Evolutionary conservation across 1,140 invertebrate species (phyloP), one percentile per base, ranked within the genome.

Genomic region (Heliconius eleuchia): DNA sequence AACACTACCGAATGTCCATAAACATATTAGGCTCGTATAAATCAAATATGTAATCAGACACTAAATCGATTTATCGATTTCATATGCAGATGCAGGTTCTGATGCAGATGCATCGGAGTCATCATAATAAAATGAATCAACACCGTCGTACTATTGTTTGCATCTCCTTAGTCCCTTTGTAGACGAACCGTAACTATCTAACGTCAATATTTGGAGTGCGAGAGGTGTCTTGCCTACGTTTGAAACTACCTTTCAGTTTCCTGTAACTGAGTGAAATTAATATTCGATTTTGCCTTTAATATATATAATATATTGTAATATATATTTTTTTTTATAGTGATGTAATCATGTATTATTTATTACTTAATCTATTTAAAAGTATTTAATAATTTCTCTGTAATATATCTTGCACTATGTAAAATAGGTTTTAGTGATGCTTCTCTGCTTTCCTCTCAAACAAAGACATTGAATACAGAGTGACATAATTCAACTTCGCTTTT

Each of bases 51-150:
- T 66, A 66, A 66, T 30, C 60, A 66, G 27, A 66, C 60, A 79
- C 57, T 34, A 30, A 74, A 55, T 76, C 71, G 71, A 57, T 55
- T 77, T 52, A 72, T 72, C 76, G 70, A 77, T 66, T 66, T 23
- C 60, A 66, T 23, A 57, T 57, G 55, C 7, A 23, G 19, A 11
- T 57, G 55, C n/a, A 23, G 3, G 8, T 5, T n/a, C 55, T 8
- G 55, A 77, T 71, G 50, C 70, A 57, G 70, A 77, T 57, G 70
- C 76, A 77, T 57, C 71, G 50, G 52, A 72, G 76, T 77, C 52
- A 72, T 72, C 30, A 57, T 72, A 77, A 77, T 72, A 77, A 72
- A 42, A 77, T 77, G 70, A 42, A 77, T 50, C 70, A 72, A 74
- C 55, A 57, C 55, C 55, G 19, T 57, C 55, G 55, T 5, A 23